phyloP scores from a whole-genome alignment of 1,140 invertebrate genomes.

The Drosophila pseudoobscura region DNA sequence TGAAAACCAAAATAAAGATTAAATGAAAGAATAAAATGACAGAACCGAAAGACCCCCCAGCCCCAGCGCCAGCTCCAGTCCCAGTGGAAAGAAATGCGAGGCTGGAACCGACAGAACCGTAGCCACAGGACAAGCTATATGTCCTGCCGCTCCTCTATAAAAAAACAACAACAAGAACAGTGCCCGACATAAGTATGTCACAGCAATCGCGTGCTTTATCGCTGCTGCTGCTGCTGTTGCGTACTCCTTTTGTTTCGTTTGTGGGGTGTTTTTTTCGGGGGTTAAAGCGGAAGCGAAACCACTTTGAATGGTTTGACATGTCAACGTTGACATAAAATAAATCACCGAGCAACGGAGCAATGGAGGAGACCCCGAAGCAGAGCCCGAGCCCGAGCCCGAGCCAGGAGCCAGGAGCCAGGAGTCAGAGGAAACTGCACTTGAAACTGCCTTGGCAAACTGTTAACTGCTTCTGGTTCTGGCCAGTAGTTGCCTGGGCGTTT shows the following conservation, averaged over 20 bases:
- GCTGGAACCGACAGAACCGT: constrained; percentile 11
- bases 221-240: constrained; percentile 20
- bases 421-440: constrained; percentile 61
- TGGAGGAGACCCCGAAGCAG: too few species aligned
- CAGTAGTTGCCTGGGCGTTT: constrained; percentile 33
- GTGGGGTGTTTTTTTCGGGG: constrained; percentile 1
- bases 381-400: too few species aligned
- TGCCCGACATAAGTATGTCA: constrained; percentile 51
- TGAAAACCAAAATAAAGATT: constrained; percentile 48
- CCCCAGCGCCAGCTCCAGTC: neutral
- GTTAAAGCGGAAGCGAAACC: constrained; percentile 71
- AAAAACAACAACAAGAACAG: constrained; percentile 39
- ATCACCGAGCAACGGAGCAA: constrained; percentile 56
- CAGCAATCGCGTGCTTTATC: constrained; percentile 77
- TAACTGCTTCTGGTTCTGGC: constrained; percentile 33
- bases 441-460: constrained; percentile 49
- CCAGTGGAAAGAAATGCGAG: constrained; percentile 21
- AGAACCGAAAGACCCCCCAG: neutral
- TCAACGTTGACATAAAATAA: constrained; percentile 83
- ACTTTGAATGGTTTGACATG: constrained; percentile 83
- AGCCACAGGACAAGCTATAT: neutral
- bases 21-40: constrained; percentile 16
- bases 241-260: constrained; percentile 38
- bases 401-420: too few species aligned
- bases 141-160: constrained; percentile 17